Base-by-base conservation (phyloP, 2,797 vertebrate species). In the Phrynocephalus forsythii region DNA sequence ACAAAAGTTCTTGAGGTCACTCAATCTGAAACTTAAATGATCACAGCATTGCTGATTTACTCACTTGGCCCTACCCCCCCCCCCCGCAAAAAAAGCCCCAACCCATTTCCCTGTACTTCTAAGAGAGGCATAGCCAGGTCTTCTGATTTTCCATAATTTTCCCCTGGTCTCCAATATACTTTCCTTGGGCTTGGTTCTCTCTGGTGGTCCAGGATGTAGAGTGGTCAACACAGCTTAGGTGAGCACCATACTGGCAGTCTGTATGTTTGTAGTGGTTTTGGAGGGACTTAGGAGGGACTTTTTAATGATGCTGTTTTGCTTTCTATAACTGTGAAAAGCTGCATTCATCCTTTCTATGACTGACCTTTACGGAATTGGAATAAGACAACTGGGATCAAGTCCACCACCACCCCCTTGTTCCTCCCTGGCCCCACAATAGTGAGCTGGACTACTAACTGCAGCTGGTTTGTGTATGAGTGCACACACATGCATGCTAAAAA, bases 331-430 rank as follows among this genome's bases (percentile, higher is more conserved):
- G 91, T 91, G 92, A 94, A 95, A 94, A 91, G 87, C 86, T 82
- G 82, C 81, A 91, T 94, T 93, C 89, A 94, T 90, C 11, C 72
- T 0, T 22, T 0, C 44, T 86, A 82, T 28, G 33, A 73, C 33
- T 38, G 82, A 56, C 69, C 85, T 94, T 91, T 90, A 86, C 90
- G 80, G 73, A 88, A 87, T 77, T 91, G 90, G 83, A 90, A 81
- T 50, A 87, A 88, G 92, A 88, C 93, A 92, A 92, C 93, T 89
- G 79, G 85, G 88, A 81, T 93, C 79, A 28, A 0, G 88, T 90
- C 88, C 38, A 38, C 38, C 38, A 38, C 38, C 38, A 89, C 88
- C 71, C 38, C 33, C 28, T 11, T 20, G 5, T 6, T 18, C 67
- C 22, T 81, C 9, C 63, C 44, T 30, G 67, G 15, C 16, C 18